These are phyloP conservation scores for Spongilla lacustris DNA, from an alignment of 37 sponge, comb jelly and placozoan genomes.

Conservation along the genomic window DNA sequence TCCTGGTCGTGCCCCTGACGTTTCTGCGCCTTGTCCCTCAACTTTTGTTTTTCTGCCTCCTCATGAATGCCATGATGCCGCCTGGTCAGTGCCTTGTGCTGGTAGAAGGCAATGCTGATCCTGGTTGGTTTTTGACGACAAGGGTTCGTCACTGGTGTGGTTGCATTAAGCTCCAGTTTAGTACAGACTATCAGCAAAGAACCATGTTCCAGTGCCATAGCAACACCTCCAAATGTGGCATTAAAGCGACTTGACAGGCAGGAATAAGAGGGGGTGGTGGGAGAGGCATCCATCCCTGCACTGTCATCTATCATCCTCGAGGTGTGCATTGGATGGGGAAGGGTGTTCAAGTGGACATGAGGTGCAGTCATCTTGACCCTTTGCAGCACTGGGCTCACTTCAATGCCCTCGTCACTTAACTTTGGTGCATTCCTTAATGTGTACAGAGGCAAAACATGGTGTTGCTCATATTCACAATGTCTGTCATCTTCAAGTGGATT, in stretches of 20 bases:
- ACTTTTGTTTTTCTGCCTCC: slow-evolving; percentile 67
- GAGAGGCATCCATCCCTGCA: not conserved
- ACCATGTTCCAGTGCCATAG: slow-evolving; percentile 78
- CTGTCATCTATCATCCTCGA: too few relatives aligned
- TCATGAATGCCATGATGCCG: slow-evolving; percentile 82
- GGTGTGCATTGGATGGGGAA: not conserved
- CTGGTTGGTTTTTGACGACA: slow-evolving; percentile 74
- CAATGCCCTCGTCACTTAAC: slow-evolving; percentile 58
- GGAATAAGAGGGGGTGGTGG: not conserved
- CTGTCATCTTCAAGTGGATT: slow-evolving; percentile 46
- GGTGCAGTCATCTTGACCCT: not conserved
- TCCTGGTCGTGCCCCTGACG: not conserved
- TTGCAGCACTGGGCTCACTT: slow-evolving; percentile 51
- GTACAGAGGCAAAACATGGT: slow-evolving; percentile 91
- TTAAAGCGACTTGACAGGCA: slow-evolving; percentile 18
- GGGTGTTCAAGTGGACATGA: not conserved
- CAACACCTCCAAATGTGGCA: slow-evolving; percentile 81
- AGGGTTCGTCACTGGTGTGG: slow-evolving; percentile 87
- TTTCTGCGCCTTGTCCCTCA: too few relatives aligned
- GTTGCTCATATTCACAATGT: slow-evolving; percentile 51
- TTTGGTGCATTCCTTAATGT: slow-evolving; percentile 50
- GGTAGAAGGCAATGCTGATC: slow-evolving; percentile 90
- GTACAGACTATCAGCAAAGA: slow-evolving; percentile 91
- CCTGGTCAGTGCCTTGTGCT: slow-evolving; percentile 79
- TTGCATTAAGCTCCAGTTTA: slow-evolving; percentile 91